Base-by-base conservation (phyloP, 2,888 invertebrate genomes). In the Eupithecia inturbata region DNA sequence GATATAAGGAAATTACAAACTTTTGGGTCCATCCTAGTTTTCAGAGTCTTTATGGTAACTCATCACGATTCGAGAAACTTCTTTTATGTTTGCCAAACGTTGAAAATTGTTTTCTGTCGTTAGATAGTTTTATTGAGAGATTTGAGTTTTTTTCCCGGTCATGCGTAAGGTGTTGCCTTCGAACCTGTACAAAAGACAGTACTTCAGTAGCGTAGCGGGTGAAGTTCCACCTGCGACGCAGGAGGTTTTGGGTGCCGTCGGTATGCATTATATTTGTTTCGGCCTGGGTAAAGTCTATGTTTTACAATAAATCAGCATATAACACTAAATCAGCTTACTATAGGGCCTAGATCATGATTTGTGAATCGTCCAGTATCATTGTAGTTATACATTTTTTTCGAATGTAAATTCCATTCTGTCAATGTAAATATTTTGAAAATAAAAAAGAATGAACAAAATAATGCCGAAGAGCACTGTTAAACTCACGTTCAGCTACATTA, bases 11-110 rank as follows among this genome's bases (percentile, higher is more conserved):
- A 76, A 70, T 75, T 74, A 76, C 77, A 45, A 77, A 80, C 73
- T 80, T 80, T 76, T 39, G 66, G 73, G 75, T 71, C 76, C 67
- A 73, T 77, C 74, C 72, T 70, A 72, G 74, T 75, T 77, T 72
- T 36, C 60, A 12, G 53, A 75, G 45, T 72, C 73, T 73, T 73
- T 76, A 73, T 72, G 69, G 72, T 74, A 53, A 67, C 63, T 70
- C 70, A 62, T 77, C 77, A 78, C 77, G 76, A 76, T 73, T 73
- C 45, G 74, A 57, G 31, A 36, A 71, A 77, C 74, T 77, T 74
- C 36, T 75, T 76, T 69, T 70, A 74, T 75, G 60, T 62, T 77
- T 68, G 64, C 49, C 68, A 71, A 77, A 75, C 36, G 68, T 75
- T n/a, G 57, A 45, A 75, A 77, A 76, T 74, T 72, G 72, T 77